Evolutionary conservation across 2,797 vertebrate genomes (phyloP).

Genomic region (Clarias fuscus): DNA sequence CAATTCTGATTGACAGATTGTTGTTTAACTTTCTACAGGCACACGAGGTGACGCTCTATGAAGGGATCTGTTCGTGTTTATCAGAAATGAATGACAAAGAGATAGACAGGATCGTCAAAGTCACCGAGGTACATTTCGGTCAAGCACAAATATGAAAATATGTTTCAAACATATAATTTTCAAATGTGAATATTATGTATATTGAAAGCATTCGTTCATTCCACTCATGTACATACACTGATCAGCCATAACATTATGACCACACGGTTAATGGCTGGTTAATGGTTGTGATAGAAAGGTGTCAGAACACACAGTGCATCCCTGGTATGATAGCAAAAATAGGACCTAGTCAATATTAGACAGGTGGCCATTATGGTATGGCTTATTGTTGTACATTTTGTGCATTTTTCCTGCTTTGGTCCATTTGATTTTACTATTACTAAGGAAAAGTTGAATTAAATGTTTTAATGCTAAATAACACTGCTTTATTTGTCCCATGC

Average conservation of each 20-base stretch:
- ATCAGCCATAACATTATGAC: too few relatives aligned
- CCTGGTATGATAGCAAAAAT: too few relatives aligned
- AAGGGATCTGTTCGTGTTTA: constrained; percentile 81
- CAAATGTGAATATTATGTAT: not conserved
- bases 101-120: constrained; percentile 73
- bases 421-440: not conserved
- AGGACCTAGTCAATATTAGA: too few relatives aligned
- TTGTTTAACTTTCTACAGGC: constrained; percentile 67
- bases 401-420: not conserved
- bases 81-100: constrained; percentile 88
- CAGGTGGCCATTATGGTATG: too few relatives aligned
- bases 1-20: not conserved
- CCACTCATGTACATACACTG: not conserved
- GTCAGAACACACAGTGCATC: too few relatives aligned
- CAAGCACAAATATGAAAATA: not conserved
- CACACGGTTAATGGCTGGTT: too few relatives aligned
- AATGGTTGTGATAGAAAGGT: too few relatives aligned
- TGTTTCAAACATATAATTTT: not conserved
- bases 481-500: not conserved
- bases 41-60: constrained; percentile 78
- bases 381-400: not conserved
- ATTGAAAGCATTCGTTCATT: not conserved
- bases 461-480: not conserved
- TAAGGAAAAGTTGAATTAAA: not conserved
- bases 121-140: constrained; percentile 80